phyloP scores from a whole-genome alignment of 2,797 vertebrate species.

The Lithobates pipiens region DNA sequence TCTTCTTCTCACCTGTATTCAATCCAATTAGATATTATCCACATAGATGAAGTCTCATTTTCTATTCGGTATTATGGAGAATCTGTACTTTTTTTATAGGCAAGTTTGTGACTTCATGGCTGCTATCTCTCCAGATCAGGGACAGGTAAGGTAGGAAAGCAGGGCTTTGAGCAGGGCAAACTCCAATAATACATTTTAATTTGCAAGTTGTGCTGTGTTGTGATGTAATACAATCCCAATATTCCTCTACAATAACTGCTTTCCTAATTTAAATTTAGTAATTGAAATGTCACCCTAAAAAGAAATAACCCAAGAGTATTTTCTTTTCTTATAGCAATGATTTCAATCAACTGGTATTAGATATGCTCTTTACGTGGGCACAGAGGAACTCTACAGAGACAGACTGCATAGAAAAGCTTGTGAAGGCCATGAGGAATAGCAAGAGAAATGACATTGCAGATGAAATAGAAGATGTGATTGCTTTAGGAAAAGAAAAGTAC shows the following conservation, averaged over 20 bases:
- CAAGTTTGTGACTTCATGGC: no score
- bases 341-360: slow-evolving; percentile 84
- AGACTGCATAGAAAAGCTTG: slow-evolving; percentile 78
- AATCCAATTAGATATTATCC: no score
- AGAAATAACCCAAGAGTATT: neutral
- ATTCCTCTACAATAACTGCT: neutral
- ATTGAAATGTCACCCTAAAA: neutral
- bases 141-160: neutral
- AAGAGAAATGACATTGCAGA: slow-evolving; percentile 89
- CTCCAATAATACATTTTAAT: neutral
- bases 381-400: slow-evolving; percentile 78
- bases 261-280: neutral
- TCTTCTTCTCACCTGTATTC: no score
- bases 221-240: neutral
- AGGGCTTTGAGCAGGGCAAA: neutral
- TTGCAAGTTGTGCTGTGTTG: neutral
- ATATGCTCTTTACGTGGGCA: slow-evolving; percentile 94
- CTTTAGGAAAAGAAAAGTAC: slow-evolving; percentile 88
- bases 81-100: no score
- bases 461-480: slow-evolving; percentile 86
- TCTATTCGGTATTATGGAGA: no score
- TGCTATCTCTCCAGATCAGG: no score
- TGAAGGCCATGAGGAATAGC: slow-evolving; percentile 84
- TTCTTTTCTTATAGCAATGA: slow-evolving; percentile 78
- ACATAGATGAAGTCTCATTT: no score